Evolutionary conservation across 2,888 invertebrate species (phyloP).

Genomic region (Drosophila anomalata): DNA sequence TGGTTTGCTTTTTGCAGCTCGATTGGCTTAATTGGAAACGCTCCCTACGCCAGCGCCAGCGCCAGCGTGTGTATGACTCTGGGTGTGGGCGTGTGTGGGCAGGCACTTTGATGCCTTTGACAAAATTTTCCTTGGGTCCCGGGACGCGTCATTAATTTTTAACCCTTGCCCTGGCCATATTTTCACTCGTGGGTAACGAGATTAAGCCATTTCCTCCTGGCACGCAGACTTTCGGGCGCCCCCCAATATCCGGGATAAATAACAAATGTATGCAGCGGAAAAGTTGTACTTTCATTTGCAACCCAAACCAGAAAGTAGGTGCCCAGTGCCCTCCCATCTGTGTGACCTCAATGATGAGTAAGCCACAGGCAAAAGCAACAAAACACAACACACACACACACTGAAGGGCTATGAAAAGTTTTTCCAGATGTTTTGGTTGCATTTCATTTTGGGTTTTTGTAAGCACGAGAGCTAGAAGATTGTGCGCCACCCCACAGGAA

Average conservation of each 20-base stretch:
- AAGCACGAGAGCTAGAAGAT: not conserved
- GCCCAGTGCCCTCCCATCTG: constrained; percentile 21
- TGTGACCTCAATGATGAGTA: constrained; percentile 51
- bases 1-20: constrained; percentile 40
- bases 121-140: constrained; percentile 41
- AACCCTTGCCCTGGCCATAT: constrained; percentile 35
- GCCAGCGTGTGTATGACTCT: constrained; percentile 1
- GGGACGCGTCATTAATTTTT: constrained; percentile 63
- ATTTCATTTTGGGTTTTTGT: constrained; percentile 41
- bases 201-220: constrained; percentile 27
- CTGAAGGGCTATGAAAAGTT: constrained; percentile 39
- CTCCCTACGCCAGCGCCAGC: not conserved
- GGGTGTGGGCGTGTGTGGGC: constrained; percentile 28
- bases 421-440: constrained; percentile 54
- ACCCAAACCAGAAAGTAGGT: constrained; percentile 7
- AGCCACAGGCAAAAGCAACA: constrained; percentile 46
- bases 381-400: constrained; percentile 17
- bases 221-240: constrained; percentile 39
- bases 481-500: constrained; percentile 14
- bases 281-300: constrained; percentile 49
- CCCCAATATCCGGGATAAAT: constrained; percentile 33
- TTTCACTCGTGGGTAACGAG: constrained; percentile 23
- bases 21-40: constrained; percentile 56
- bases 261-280: constrained; percentile 26
- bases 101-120: constrained; percentile 50